Base-by-base conservation (phyloP, 2,113 vertebrate species). In the Salvator merianae region DNA sequence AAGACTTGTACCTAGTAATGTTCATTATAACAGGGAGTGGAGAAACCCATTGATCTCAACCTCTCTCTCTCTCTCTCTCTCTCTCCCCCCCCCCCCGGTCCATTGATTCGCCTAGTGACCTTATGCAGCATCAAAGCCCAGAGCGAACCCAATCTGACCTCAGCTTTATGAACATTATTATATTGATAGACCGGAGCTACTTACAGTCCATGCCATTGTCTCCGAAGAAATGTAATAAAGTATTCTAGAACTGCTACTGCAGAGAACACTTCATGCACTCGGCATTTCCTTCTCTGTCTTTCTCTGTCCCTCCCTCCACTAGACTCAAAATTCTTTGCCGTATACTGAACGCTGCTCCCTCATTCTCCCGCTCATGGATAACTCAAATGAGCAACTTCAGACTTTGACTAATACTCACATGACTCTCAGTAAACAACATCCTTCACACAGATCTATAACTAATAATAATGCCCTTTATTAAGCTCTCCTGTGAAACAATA, bases 61-160 rank as follows among this genome's bases (percentile, higher is more conserved):
- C n/a, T 43, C 38, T 38, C 16, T 47, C 95, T 97, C 38, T 38
- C 16, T 47, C 95, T 97, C 94, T 36, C 69, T 40, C 70, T 22
- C n/a, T 7, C 26, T 22, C 95, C 96, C 97, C 96, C 95, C 94
- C 26, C 10, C 16, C 22, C 22, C 14, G 5, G 94, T 88, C 93
- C 95, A 98, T 98, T 95, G 96, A 99, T 99, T 97, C 95, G 94
- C 94, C 92, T 83, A 91, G 96, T 98, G 97, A 98, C 97, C 97
- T 98, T 98, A 97, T 94, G 91, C 90, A 97, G 95, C 97, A 97
- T 97, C 97, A 98, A 97, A 98, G 97, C 96, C 96, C 97, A 96
- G 94, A 95, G 94, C 94, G 93, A 97, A 97, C 97, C 96, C 97
- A 97, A 97, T 97, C 97, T 97, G 97, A 97, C 97, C 97, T 97